Conservation (phyloP, 2,888 invertebrate genomes). For the Lissonota sp. region DNA sequence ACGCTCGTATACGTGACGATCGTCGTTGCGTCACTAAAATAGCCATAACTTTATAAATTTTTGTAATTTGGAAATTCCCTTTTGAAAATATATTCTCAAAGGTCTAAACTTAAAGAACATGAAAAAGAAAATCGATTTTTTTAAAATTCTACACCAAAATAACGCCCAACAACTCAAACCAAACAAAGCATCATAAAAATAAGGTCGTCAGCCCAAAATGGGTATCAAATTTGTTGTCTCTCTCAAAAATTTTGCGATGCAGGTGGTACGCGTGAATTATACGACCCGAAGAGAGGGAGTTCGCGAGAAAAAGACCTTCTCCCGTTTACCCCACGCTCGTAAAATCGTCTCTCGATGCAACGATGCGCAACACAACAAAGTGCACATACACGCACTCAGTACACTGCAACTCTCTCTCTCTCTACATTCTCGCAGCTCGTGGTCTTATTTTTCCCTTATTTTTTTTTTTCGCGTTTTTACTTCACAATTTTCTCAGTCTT, state of each 20-base stretch:
- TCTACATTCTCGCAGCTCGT: conserved; percentile 28
- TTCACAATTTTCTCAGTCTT: conserved; percentile 45
- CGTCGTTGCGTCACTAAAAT: too few relatives aligned
- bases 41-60: too few relatives aligned
- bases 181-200: too few relatives aligned
- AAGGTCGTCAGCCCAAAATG: background rate
- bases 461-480: conserved; percentile 54
- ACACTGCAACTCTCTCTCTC: conserved; percentile 34
- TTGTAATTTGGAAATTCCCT: too few relatives aligned
- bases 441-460: conserved; percentile 37
- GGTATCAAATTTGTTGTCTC: background rate
- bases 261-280: conserved; percentile 18
- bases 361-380: conserved; percentile 36
- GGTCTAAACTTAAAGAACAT: too few relatives aligned
- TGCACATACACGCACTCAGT: conserved; percentile 30
- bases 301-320: conserved; percentile 3
- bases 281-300: conserved; percentile 14
- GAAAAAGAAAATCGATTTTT: too few relatives aligned
- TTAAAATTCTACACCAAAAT: too few relatives aligned
- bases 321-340: conserved; percentile 37
- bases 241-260: conserved; percentile 24
- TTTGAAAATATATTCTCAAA: too few relatives aligned
- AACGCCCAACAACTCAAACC: too few relatives aligned
- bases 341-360: conserved; percentile 42
- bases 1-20: too few relatives aligned